These are phyloP conservation scores for Gallinago nigripennis DNA, from an alignment of 2,797 vertebrate species.

Conservation along the genomic window DNA sequence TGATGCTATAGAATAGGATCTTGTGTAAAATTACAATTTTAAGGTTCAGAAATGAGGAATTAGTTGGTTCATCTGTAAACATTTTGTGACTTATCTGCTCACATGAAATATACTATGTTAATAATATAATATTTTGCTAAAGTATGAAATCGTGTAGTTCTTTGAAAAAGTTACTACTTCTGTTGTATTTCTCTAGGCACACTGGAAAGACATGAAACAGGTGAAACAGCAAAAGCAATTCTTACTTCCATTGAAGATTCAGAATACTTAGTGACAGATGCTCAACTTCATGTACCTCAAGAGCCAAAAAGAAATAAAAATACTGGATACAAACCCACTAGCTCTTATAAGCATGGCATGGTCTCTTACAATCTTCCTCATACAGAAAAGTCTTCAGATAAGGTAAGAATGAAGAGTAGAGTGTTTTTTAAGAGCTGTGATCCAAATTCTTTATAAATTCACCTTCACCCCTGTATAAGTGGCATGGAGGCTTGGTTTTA, in stretches of 20 bases:
- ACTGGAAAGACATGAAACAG: slow-evolving; percentile 78
- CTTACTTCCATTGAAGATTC: slow-evolving; percentile 74
- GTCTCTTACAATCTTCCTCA: background rate
- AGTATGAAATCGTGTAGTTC: background rate
- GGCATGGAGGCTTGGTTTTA: background rate
- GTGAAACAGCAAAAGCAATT: slow-evolving; percentile 79
- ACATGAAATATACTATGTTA: background rate
- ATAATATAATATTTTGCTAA: background rate
- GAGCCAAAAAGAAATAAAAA: slow-evolving; percentile 46
- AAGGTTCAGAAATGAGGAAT: background rate
- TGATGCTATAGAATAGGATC: background rate
- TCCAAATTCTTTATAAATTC: background rate
- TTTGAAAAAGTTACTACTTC: background rate
- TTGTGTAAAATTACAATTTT: background rate
- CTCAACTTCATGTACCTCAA: slow-evolving; percentile 9
- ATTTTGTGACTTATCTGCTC: background rate
- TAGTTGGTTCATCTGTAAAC: background rate
- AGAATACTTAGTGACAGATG: slow-evolving; percentile 67
- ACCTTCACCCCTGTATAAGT: background rate
- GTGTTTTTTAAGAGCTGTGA: background rate
- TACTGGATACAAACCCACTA: slow-evolving; percentile 40
- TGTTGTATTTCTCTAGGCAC: slow-evolving; percentile 67
- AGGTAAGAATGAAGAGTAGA: slow-evolving; percentile 67
- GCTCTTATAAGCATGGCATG: slow-evolving; percentile 38
- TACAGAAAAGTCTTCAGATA: slow-evolving; percentile 55